Base-by-base conservation (phyloP, 2,113 vertebrate genomes). In the Camelus bactrianus region DNA sequence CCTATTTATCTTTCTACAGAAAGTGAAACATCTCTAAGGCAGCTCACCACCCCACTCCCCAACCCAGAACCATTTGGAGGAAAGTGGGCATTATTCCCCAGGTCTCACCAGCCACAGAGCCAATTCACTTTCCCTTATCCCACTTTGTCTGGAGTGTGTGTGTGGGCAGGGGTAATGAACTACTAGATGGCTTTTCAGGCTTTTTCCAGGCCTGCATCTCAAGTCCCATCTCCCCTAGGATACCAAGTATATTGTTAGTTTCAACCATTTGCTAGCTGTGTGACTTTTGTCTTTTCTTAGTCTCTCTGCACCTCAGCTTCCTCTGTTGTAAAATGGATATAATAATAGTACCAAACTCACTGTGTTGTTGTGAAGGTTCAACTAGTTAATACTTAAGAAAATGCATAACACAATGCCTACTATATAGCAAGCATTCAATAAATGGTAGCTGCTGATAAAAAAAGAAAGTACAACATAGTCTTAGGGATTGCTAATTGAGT, bases 371-470 rank as follows among this genome's bases (percentile, higher is more conserved):
- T 89, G 38, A 50, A 80, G 1, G 16, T 87, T 70, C 32, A 69
- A 46, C 58, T 84, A 19, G 69, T 84, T 76, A 79, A 86, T 79
- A 60, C 30, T 84, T 73, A 92, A 70, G 50, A 38, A 92, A 75
- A 22, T 54, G 6, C 54, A 62, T 80, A 64, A 15, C 20, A 79
- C 62, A 58, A 46, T 93, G 20, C 20, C 9, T 35, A 24, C 6
- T 67, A 69, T 24, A 56, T 67, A 86, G 50, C 20, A 79, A 88
- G 28, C 16, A 38, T 87, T 86, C 38, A 79, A 70, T 50, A 88
- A 88, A 38, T 80, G 42, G 30, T 72, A 93, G 35, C 16, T 89
- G 15, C 48, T 75, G 67, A 65, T 73, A 65, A 69, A 93, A 56
- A 77, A 12, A 56, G 30, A 77, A 67, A 67, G 24, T 82, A 62